Evolutionary conservation across 2,797 vertebrate genomes (phyloP).

Genomic region (Cyprinella venusta): DNA sequence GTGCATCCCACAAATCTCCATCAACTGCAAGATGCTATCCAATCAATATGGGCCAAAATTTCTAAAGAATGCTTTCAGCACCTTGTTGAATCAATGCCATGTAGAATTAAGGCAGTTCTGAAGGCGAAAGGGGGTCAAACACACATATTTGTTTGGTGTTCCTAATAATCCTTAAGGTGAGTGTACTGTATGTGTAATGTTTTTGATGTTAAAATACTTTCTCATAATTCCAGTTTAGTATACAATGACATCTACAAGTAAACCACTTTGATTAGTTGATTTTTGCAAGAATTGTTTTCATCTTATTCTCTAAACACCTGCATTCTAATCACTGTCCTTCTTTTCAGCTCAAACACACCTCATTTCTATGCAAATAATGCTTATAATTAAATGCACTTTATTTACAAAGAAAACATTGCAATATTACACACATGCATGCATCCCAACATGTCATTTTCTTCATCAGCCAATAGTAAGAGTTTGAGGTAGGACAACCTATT

Average conservation of each 20-base stretch:
- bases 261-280: not conserved
- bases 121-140: too few species aligned
- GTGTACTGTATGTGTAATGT: too few species aligned
- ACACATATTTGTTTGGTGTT: too few species aligned
- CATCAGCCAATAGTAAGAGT: not conserved
- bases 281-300: not conserved
- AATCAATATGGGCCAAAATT: too few species aligned
- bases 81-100: too few species aligned
- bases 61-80: too few species aligned
- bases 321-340: not conserved
- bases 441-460: not conserved
- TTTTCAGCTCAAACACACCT: not conserved
- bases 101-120: too few species aligned
- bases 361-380: not conserved
- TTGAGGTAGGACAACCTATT: not conserved
- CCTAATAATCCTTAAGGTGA: too few species aligned
- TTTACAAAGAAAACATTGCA: not conserved
- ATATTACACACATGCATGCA: not conserved
- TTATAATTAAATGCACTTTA: not conserved
- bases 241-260: not conserved
- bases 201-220: constrained; percentile 2
- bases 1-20: too few species aligned
- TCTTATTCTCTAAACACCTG: not conserved
- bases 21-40: too few species aligned
- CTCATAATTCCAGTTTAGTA: not conserved